A percentile compares a stretch with the other conserved stretches of the same genome.
Conservation (phyloP, 2,888 invertebrate genomes). For the Philereme vetulata region DNA sequence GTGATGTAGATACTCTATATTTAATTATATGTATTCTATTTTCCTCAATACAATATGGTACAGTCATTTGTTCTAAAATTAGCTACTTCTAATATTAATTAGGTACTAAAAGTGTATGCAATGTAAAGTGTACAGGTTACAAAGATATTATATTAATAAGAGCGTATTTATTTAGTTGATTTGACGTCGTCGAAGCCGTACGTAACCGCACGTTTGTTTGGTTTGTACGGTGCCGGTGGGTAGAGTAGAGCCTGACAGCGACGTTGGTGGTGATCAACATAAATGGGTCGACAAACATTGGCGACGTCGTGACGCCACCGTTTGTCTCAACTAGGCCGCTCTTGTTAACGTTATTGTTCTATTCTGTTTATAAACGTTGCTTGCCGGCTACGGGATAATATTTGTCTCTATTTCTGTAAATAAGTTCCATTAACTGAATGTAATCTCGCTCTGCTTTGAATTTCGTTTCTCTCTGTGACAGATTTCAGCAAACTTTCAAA, state of each 20-base stretch:
- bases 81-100: too few species aligned
- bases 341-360: conserved; percentile 75
- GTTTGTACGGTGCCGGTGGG: conserved; percentile 24
- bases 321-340: conserved; percentile 75
- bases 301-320: conserved; percentile 64
- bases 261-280: conserved; percentile 58
- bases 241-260: conserved; percentile 28
- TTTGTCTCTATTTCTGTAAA: conserved; percentile 29
- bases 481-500: too few species aligned
- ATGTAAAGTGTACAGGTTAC: too few species aligned
- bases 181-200: conserved; percentile 17
- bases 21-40: too few species aligned
- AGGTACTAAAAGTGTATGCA: too few species aligned
- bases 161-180: conserved; percentile 28
- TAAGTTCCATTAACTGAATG: conserved; percentile 12
- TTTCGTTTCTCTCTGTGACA: neutral
- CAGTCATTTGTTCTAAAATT: too few species aligned
- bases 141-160: neutral
- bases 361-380: conserved; percentile 56
- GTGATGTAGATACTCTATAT: too few species aligned
- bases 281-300: conserved; percentile 68
- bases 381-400: conserved; percentile 36
- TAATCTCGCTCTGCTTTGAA: neutral
- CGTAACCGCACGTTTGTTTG: conserved; percentile 17
- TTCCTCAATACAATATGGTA: too few species aligned